A percentile compares a stretch with the other conserved stretches of the same genome.
Evolutionary conservation across 2,113 vertebrate species (phyloP).

Genomic region (Misgurnus anguillicaudatus): DNA sequence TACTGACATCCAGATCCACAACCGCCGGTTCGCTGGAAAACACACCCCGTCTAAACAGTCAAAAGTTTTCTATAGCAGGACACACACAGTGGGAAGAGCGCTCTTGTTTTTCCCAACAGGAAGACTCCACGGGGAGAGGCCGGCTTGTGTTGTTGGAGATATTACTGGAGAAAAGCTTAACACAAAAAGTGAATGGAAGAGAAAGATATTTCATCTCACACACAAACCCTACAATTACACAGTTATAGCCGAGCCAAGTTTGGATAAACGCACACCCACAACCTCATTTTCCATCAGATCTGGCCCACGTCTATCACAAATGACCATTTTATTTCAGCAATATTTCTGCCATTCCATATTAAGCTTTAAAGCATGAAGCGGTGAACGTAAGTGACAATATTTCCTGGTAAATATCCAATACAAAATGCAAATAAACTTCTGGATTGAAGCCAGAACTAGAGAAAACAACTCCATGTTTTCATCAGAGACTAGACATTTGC

Average conservation of each 20-base stretch:
- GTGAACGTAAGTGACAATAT: background rate
- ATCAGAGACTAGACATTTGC: constrained; percentile 30
- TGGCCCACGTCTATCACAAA: constrained; percentile 42
- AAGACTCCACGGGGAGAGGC: constrained; percentile 14
- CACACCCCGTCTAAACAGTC: constrained; percentile 16
- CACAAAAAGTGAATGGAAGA: constrained; percentile 15
- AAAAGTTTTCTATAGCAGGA: constrained; percentile 23
- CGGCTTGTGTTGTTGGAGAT: background rate
- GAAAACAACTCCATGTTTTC: constrained; percentile 3
- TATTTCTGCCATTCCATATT: constrained; percentile 5
- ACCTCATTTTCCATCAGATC: constrained; percentile 31
- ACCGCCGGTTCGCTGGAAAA: constrained; percentile 2
- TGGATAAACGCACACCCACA: constrained; percentile 30
- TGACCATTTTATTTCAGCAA: background rate
- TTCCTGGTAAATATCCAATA: constrained; percentile 6
- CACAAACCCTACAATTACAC: constrained; percentile 29
- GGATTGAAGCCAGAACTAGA: background rate
- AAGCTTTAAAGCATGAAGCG: background rate
- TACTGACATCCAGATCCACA: constrained; percentile 18
- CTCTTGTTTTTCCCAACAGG: constrained; percentile 34
- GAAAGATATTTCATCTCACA: background rate
- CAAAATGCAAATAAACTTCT: background rate
- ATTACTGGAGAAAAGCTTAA: background rate
- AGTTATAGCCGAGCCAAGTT: constrained; percentile 33
- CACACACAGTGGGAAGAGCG: constrained; percentile 25